phyloP scores from a whole-genome alignment of 2,888 invertebrate genomes.

The Melanophora roralis region DNA sequence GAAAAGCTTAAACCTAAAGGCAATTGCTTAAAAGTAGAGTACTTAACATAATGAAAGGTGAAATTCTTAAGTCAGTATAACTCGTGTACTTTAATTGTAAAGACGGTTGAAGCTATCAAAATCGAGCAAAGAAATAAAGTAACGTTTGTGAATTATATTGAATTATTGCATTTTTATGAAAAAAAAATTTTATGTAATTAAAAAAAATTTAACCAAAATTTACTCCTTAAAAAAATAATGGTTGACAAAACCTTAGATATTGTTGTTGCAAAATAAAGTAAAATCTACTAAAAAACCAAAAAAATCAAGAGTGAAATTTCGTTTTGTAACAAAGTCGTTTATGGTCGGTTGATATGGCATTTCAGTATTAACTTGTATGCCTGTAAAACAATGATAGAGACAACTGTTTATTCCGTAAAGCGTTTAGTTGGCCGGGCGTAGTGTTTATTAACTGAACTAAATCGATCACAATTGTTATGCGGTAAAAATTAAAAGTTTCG shows the following conservation, averaged over 20 bases:
- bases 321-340: slow-evolving; percentile 19
- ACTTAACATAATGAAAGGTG: slow-evolving; percentile 67
- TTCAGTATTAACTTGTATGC: background rate
- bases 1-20: slow-evolving; percentile 46
- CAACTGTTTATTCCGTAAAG: slow-evolving; percentile 31
- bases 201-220: no score
- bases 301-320: background rate
- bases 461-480: slow-evolving; percentile 1
- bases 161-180: no score
- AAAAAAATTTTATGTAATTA: background rate
- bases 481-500: background rate
- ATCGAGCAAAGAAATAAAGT: background rate
- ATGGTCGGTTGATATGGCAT: slow-evolving; percentile 6
- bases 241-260: background rate
- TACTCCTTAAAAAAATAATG: background rate
- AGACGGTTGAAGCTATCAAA: slow-evolving; percentile 39
- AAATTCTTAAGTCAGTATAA: slow-evolving; percentile 69
- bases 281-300: background rate
- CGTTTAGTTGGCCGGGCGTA: slow-evolving; percentile 51
- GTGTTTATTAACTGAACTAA: slow-evolving; percentile 32
- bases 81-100: slow-evolving; percentile 66
- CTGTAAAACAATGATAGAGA: background rate
- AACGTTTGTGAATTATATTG: slow-evolving; percentile 16
- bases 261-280: background rate
- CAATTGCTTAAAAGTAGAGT: slow-evolving; percentile 35